Evolutionary conservation across 2,797 vertebrate genomes (phyloP), one percentile per base, ranked within the genome.

Genomic region (Pseudochirops cupreus): DNA sequence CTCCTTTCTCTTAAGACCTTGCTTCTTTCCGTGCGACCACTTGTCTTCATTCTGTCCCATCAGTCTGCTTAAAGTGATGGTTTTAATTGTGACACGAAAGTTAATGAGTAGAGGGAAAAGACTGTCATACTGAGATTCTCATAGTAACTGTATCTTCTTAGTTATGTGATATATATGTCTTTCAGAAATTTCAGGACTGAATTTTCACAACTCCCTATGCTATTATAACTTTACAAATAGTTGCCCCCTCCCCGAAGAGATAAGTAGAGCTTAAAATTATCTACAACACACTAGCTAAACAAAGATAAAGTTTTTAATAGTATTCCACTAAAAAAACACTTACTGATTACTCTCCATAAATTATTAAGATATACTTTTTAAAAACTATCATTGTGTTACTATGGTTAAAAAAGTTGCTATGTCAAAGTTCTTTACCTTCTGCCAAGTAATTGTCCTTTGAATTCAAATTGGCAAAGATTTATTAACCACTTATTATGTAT

Each of bases 171-270:
- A 82, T n/a, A 62, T 21, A 39, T 74, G 16, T 24, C 10, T 59
- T 96, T 95, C 89, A 54, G 31, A 91, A 90, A 91, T 97, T 92
- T 18, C 93, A 89, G 87, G 57, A 7, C 46, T 58, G 39, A 89
- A 50, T 92, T 92, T 96, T 82, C 94, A 82, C 91, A 92, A 39
- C 18, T 24, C 24, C 92, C 56, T 29, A 82, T n/a, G 4, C 16
- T 96, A 29, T n/a, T 91, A 92, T 93, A 87, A 56, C 54, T 97
- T 95, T 28, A 92, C 90, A 26, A 82, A 58, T 94, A 56, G 87
- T 90, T 94, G 87, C 39, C 89, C 91, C 28, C 18, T 6, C 67
- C 16, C 11, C 21, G 56, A 3, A 7, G 59, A 93, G 5, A n/a
- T 95, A 96, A 26, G 24, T 74, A 21, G 52, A 13, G 14, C 94